phyloP scores from a whole-genome alignment of 1,140 invertebrate species.

The Berghia stephanieae region DNA sequence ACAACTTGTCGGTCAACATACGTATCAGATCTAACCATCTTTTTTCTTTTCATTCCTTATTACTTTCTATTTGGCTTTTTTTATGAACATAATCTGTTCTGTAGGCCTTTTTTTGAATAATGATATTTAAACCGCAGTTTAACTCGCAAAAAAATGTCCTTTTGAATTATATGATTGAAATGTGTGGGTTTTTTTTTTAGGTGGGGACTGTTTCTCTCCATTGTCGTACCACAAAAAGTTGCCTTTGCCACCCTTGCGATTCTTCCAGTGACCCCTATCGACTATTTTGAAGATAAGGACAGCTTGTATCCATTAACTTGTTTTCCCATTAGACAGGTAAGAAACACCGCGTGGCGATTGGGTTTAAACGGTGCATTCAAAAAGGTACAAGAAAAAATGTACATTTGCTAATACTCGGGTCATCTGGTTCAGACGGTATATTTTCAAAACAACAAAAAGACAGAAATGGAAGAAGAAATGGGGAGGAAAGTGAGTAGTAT shows the following conservation, averaged over 20 bases:
- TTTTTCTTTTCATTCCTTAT: background rate
- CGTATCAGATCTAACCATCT: background rate
- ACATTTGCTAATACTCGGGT: no score
- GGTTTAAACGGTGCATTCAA: background rate
- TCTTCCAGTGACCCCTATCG: constrained; percentile 37
- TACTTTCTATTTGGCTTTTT: background rate
- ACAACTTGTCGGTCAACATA: no score
- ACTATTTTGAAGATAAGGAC: constrained; percentile 36
- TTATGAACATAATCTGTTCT: no score
- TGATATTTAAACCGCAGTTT: no score
- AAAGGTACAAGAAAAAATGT: background rate
- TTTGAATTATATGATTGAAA: no score
- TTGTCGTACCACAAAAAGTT: constrained; percentile 49
- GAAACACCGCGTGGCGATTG: background rate
- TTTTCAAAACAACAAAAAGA: no score
- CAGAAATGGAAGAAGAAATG: no score
- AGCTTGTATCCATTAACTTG: constrained; percentile 38
- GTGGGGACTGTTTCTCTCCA: constrained; percentile 36
- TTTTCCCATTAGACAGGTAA: constrained; percentile 40
- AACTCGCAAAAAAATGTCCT: no score
- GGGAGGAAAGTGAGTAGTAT: no score
- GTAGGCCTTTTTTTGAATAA: no score
- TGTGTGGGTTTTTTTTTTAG: no score
- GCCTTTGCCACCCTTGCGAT: constrained; percentile 34
- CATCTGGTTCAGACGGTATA: no score